Conservation (phyloP, 2,113 vertebrate species). For the Carlito syrichta region DNA sequence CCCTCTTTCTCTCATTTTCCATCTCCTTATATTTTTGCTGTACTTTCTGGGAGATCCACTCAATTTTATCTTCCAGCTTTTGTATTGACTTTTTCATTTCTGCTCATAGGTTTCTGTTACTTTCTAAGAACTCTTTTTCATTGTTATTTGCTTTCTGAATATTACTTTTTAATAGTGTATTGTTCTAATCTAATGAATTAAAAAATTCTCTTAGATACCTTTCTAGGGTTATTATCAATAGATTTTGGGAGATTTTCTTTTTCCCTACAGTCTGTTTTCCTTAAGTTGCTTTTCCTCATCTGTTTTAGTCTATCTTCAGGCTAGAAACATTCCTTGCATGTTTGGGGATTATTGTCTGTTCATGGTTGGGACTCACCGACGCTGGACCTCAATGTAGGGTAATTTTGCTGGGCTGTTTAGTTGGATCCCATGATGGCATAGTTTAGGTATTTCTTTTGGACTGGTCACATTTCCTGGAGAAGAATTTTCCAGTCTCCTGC, state of each 20-base stretch:
- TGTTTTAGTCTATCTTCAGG: not conserved
- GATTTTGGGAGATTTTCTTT: not conserved
- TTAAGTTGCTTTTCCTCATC: not conserved
- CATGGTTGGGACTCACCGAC: not conserved
- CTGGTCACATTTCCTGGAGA: not conserved
- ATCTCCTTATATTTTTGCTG: not conserved
- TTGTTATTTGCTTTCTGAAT: not conserved
- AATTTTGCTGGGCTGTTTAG: not conserved
- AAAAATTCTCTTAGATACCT: conserved; percentile 7
- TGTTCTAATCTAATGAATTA: not conserved
- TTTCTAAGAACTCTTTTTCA: not conserved
- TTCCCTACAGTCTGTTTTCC: not conserved
- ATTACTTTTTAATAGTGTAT: not conserved
- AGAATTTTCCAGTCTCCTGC: not conserved
- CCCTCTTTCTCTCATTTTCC: not conserved
- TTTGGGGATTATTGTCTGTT: not conserved
- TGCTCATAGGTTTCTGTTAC: not conserved
- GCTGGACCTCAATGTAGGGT: not conserved
- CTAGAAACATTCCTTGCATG: not conserved
- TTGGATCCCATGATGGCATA: not conserved
- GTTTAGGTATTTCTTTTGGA: not conserved
- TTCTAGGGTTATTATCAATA: not conserved
- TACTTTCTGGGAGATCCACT: not conserved
- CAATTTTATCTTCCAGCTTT: not conserved
- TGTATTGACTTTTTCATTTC: not conserved